Conservation (phyloP, 2,797 vertebrate genomes). For the Microctenopoma stevenorrisi region DNA sequence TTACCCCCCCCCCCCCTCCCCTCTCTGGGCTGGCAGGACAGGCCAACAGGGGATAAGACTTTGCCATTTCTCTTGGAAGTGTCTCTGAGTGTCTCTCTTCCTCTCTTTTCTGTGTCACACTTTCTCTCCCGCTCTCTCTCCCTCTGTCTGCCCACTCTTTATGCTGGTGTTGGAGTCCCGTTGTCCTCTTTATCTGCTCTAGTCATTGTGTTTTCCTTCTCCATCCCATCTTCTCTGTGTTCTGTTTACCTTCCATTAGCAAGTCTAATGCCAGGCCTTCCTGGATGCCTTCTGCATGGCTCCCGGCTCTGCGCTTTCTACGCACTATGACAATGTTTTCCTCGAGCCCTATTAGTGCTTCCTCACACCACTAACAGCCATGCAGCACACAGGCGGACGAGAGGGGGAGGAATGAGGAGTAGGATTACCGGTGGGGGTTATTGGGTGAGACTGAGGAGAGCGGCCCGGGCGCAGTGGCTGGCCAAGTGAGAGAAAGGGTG, state of each 20-base stretch:
- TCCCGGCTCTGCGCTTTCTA: constrained; percentile 68
- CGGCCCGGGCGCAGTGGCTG: constrained; percentile 35
- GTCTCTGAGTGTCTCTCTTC: constrained; percentile 21
- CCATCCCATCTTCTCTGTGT: constrained; percentile 45
- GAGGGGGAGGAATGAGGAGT: constrained; percentile 49
- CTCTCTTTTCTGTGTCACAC: constrained; percentile 10
- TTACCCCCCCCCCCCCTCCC: background rate
- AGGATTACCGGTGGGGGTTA: constrained; percentile 51
- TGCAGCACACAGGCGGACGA: constrained; percentile 58
- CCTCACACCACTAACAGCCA: constrained; percentile 71
- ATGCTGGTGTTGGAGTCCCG: constrained; percentile 23
- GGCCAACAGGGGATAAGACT: constrained; percentile 37
- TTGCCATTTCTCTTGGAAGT: constrained; percentile 38
- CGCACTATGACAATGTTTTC: constrained; percentile 75
- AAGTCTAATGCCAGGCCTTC: constrained; percentile 63
- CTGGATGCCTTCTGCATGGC: constrained; percentile 54
- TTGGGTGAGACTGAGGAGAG: constrained; percentile 40
- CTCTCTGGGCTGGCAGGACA: constrained; percentile 39
- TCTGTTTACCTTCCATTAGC: constrained; percentile 70
- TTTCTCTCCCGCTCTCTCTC: constrained; percentile 8
- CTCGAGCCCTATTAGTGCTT: constrained; percentile 71
- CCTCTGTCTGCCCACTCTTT: constrained; percentile 17
- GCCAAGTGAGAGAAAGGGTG: constrained; percentile 49
- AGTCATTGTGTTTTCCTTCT: constrained; percentile 45
- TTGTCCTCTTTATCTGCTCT: constrained; percentile 44